Evolutionary conservation across 2,888 invertebrate species (phyloP).

Genomic region (Carpatolechia fugitivella): DNA sequence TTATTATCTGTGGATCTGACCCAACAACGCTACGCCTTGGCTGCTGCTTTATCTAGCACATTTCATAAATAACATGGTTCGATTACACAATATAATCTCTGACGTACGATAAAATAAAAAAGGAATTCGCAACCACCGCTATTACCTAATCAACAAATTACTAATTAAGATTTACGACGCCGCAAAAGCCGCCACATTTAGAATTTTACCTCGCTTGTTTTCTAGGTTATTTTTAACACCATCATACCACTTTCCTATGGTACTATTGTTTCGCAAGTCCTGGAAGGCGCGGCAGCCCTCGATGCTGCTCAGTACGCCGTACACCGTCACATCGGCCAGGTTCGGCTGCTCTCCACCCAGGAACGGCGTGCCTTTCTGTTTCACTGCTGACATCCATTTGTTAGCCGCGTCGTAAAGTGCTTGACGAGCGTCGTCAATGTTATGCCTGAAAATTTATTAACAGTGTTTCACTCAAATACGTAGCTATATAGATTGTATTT

Average conservation of each 20-base stretch:
- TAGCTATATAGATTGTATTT: too few species aligned
- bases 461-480: too few species aligned
- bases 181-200: background rate
- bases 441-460: slow-evolving; percentile 83
- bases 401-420: slow-evolving; percentile 94
- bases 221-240: slow-evolving; percentile 83
- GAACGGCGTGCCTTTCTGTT: slow-evolving; percentile 84
- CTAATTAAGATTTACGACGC: background rate
- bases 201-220: slow-evolving; percentile 22
- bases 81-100: too few species aligned
- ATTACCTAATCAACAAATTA: too few species aligned
- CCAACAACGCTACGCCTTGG: too few species aligned
- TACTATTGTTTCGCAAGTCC: slow-evolving; percentile 86
- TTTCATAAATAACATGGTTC: background rate
- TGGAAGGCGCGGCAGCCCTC: slow-evolving; percentile 95
- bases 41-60: background rate
- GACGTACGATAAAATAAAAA: too few species aligned
- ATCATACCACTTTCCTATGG: slow-evolving; percentile 88
- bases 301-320: slow-evolving; percentile 93
- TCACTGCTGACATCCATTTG: slow-evolving; percentile 86
- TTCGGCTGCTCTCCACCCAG: slow-evolving; percentile 94
- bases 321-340: slow-evolving; percentile 95
- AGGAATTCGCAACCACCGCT: too few species aligned
- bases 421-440: slow-evolving; percentile 91
- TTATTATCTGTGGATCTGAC: too few species aligned